Base-by-base conservation (phyloP, 2,888 invertebrate genomes). In the Hyles lineata region DNA sequence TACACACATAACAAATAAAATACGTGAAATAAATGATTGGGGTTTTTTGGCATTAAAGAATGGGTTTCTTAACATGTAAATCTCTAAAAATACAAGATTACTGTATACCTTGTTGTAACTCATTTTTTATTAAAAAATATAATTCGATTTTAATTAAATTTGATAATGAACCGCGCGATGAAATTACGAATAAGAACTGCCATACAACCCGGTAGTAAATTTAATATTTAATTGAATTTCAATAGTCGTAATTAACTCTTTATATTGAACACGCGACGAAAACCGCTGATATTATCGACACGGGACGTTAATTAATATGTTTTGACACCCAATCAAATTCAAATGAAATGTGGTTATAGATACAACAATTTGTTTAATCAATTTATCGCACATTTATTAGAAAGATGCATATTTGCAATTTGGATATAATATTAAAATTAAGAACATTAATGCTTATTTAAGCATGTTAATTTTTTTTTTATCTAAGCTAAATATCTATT, bases 301-400 rank as follows among this genome's bases (percentile, higher is more conserved):
- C 63, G 35, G 35, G 35, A 62, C 32, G 19, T 35, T 63, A 63
- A 63, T 63, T 43, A 63, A 63, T 63, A 23, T 43, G 43, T 63
- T 63, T 63, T 63, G 63, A 63, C 70, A 70, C 32, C 58, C 58
- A n/a, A 58, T 70, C 32, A 43, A 35, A 17, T 35, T 29, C 43
- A 23, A 43, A 43, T 60, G 23, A 59, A 61, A 63, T 63, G 63
- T 63, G n/a, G 35, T 35, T 21, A 35, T 43, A 43, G 59, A 71
- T 71, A 77, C 75, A 78, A 74, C 77, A 77, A 3, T n/a, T 43
- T 35, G 35, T 35, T 43, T n/a, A 63, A 35, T 43, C 8, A 43
- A n/a, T 63, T 63, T 21, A 21, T n/a, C 1, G 17, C 55, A 19
- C 43, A 43, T 43, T 43, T 43, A 43, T 43, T 43, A 43, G 43